Evolutionary conservation across 1,140 invertebrate species (phyloP), one percentile per base, ranked within the genome.

Genomic region (Artemia franciscana): DNA sequence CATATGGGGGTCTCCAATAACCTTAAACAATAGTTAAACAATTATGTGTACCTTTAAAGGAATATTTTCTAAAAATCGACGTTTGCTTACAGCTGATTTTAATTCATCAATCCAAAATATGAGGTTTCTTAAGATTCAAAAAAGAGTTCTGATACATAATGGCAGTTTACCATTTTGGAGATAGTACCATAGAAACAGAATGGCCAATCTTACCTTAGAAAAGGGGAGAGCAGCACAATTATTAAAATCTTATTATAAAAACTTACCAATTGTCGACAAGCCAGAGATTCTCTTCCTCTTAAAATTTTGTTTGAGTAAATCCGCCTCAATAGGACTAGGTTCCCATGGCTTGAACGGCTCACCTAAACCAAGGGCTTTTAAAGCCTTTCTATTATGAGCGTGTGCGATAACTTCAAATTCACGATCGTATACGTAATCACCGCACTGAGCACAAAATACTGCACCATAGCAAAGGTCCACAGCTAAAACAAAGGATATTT

Each of bases 401-500:
- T 73, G 81, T 23, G 81, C 81, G 58, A 83, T 75, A 21, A 71
- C 68, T 64, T 82, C 81, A 26, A 81, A 67, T 24, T 80, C 77
- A 56, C 79, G 73, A 71, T 94, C 89, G 74, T 91, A 92, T 51
- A 95, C 84, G 72, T 93, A 94, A 73, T 96, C 91, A 59, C 82
- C 79, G 72, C 93, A 98, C 71, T 83, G 80, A 71, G 84, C 83
- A 76, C 93, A 98, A 72, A 85, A 85, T n/a, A 96, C 78, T 70
- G 88, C 84, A 57, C 91, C 92, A 73, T 89, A 90, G 28, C 79
- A 80, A 15, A 95, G 73, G 71, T 96, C 91, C 64, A 95, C 78
- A 63, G 88, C 83, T 77, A 67, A 65, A 58, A 62, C n/a, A 30
- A 63, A 61, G 60, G 57, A 39, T 39, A 24, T 5, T 59, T n/a